A percentile compares a stretch with the other conserved stretches of the same genome.
Evolutionary conservation across 2,888 invertebrate species (phyloP).

Genomic region (Parnassius glacialis): DNA sequence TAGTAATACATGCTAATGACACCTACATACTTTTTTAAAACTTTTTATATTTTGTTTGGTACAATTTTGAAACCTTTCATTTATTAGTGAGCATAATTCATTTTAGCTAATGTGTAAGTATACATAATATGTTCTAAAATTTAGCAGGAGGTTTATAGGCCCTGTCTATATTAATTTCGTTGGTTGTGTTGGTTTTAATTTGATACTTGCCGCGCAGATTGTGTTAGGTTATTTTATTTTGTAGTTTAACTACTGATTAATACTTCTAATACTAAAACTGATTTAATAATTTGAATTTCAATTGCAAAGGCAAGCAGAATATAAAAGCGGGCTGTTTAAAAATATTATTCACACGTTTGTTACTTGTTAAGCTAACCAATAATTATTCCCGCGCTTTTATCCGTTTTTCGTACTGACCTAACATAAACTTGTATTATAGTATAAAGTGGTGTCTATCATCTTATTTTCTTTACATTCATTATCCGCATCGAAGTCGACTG

Average conservation of each 20-base stretch:
- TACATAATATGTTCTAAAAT: not conserved
- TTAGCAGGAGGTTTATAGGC: not conserved
- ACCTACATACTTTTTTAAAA: conserved; percentile 1
- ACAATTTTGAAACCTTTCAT: conserved; percentile 3
- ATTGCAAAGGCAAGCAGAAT: too few species aligned
- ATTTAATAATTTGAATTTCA: not conserved
- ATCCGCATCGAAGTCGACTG: too few species aligned
- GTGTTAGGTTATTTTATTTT: not conserved
- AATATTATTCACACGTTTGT: too few species aligned
- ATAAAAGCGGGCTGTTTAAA: too few species aligned
- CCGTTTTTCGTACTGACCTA: too few species aligned
- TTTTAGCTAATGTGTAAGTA: conserved; percentile 1
- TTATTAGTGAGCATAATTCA: conserved; percentile 10
- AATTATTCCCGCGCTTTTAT: too few species aligned
- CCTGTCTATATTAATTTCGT: conserved; percentile 12
- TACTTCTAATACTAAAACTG: too few species aligned
- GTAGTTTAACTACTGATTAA: not conserved
- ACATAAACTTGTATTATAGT: too few species aligned
- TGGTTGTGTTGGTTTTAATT: not conserved
- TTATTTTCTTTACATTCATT: too few species aligned
- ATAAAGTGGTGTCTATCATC: too few species aligned
- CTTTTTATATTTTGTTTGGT: conserved; percentile 16
- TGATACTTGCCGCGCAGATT: too few species aligned
- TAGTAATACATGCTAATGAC: conserved; percentile 4
- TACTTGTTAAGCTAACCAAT: too few species aligned